A percentile compares a stretch with the other conserved stretches of the same genome.
phyloP scores from a whole-genome alignment of 2,888 invertebrate species.

The Tipula vernalis region DNA sequence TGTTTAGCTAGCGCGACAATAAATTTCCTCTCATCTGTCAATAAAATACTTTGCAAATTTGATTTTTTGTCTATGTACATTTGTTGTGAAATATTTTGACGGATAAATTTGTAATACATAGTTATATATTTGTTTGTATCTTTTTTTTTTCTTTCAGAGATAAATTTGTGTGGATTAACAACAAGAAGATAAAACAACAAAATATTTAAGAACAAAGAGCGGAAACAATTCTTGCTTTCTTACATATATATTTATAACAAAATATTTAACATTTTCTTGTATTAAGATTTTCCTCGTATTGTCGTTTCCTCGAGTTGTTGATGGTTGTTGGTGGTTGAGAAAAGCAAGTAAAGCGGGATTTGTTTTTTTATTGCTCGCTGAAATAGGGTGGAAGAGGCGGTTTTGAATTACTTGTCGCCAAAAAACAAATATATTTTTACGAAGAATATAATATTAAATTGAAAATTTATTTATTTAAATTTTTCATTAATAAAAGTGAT shows the following conservation, averaged over 20 bases:
- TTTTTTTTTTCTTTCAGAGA: not conserved
- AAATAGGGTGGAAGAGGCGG: not conserved
- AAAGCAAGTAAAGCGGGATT: not conserved
- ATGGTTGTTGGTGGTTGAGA: not conserved
- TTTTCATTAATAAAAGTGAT: not conserved
- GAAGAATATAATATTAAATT: not conserved
- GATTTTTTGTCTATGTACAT: not conserved
- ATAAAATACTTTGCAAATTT: conserved; percentile 6
- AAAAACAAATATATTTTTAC: not conserved
- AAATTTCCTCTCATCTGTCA: conserved; percentile 8
- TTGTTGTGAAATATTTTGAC: conserved; percentile 4
- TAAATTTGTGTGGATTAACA: conserved; percentile 7
- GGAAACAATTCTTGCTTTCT: not conserved
- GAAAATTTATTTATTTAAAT: not conserved
- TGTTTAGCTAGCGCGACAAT: not conserved
- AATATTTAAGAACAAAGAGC: not conserved
- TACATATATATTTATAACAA: not conserved
- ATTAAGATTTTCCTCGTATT: not conserved
- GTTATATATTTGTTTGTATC: not conserved
- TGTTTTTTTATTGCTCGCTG: not conserved
- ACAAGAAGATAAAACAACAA: not conserved
- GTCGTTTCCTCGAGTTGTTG: not conserved
- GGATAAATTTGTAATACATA: not conserved
- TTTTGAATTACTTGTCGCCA: not conserved
- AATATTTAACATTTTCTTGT: not conserved